A percentile compares a stretch with the other conserved stretches of the same genome.
Evolutionary conservation across 2,113 vertebrate genomes (phyloP).

Genomic region (Indri indri): DNA sequence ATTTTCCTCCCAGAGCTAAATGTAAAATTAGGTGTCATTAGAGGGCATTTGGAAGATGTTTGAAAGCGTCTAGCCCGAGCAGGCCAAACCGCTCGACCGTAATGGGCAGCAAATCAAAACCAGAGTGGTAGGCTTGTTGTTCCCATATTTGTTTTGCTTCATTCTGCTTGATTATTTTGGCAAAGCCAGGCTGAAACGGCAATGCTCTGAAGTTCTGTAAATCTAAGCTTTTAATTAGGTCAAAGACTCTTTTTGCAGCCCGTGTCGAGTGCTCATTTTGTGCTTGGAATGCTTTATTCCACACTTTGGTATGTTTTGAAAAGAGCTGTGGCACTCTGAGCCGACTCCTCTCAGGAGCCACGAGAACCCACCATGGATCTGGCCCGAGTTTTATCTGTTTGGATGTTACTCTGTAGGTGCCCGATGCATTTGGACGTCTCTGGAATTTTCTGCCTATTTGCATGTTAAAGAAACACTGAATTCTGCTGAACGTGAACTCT

Average conservation of each 20-base stretch:
- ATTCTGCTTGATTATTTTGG: slow-evolving; percentile 71
- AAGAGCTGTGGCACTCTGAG: not conserved
- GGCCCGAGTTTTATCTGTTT: not conserved
- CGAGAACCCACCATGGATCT: not conserved
- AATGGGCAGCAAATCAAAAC: slow-evolving; percentile 72
- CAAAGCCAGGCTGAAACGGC: slow-evolving; percentile 58
- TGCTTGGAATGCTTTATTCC: slow-evolving; percentile 41
- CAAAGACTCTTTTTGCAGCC: slow-evolving; percentile 46
- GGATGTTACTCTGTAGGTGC: not conserved
- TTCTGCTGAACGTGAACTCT: not conserved
- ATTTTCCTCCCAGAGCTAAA: slow-evolving; percentile 67
- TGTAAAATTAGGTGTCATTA: slow-evolving; percentile 71
- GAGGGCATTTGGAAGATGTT: slow-evolving; percentile 59
- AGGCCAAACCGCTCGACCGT: slow-evolving; percentile 45
- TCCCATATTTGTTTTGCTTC: slow-evolving; percentile 71
- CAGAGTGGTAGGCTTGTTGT: slow-evolving; percentile 49
- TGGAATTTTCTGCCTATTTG: not conserved
- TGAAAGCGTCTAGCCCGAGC: slow-evolving; percentile 28
- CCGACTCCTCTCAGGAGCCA: not conserved
- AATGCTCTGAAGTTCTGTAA: slow-evolving; percentile 66
- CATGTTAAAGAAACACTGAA: not conserved
- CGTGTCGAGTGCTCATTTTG: slow-evolving; percentile 31
- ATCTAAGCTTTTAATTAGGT: slow-evolving; percentile 73
- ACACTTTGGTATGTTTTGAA: slow-evolving; percentile 30
- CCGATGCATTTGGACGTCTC: not conserved